These are phyloP conservation scores for Henicopernis longicauda DNA, from an alignment of 2,113 vertebrate genomes.

Conservation along the genomic window DNA sequence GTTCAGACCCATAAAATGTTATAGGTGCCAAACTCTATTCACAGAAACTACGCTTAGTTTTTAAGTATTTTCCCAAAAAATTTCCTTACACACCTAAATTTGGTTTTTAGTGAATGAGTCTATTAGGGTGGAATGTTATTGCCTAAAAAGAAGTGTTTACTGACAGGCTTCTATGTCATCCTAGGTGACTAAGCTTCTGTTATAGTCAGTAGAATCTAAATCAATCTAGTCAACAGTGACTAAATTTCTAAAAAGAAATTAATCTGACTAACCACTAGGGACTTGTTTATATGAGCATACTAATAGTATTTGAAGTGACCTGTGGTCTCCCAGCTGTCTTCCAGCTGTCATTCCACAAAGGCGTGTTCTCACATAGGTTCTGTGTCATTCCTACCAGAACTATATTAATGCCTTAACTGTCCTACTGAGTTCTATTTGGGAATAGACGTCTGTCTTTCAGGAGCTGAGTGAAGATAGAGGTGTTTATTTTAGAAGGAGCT, in stretches of 20 bases:
- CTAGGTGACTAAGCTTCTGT: background rate
- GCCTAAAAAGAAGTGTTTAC: background rate
- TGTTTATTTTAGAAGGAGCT: background rate
- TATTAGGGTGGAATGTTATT: background rate
- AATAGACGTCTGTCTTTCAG: background rate
- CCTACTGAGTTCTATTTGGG: background rate
- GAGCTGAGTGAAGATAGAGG: background rate
- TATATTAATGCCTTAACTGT: background rate
- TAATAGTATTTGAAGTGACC: background rate
- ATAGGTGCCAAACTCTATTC: background rate
- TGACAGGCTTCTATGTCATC: background rate
- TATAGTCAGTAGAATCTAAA: background rate
- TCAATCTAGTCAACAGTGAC: background rate
- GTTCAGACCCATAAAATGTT: background rate
- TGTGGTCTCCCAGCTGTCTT: background rate
- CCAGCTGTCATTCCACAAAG: background rate
- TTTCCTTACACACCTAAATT: background rate
- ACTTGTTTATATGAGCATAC: background rate
- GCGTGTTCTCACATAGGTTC: background rate
- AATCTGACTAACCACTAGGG: background rate
- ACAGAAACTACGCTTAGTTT: background rate
- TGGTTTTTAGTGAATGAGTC: background rate
- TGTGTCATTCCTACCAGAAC: background rate
- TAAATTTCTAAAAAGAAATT: background rate
- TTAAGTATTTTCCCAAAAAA: background rate